A percentile compares a stretch with the other conserved stretches of the same genome.
Evolutionary conservation across 64 coral and sea anemone species (phyloP).

Genomic region (Dendronephthya gigantea): DNA sequence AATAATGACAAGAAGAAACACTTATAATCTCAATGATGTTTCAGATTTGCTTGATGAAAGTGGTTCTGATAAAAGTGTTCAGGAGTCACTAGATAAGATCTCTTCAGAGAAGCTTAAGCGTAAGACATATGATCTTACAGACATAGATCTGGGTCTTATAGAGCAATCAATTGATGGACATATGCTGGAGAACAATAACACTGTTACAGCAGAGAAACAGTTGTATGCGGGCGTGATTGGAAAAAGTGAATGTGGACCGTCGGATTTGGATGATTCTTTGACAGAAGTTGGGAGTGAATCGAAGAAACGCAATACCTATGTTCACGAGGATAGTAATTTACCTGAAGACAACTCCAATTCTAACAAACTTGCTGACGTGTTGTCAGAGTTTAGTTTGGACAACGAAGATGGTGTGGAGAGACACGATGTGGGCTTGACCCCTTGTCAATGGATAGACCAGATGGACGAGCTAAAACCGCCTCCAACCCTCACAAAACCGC

Average conservation of each 20-base stretch:
- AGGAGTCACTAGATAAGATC: neutral
- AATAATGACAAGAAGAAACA: neutral
- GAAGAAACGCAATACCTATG: neutral
- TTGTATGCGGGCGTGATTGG: neutral
- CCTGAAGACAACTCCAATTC: no score
- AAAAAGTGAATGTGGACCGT: no score
- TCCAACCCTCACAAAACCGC: neutral
- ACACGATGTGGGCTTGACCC: neutral
- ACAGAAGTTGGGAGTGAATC: neutral
- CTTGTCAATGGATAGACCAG: neutral
- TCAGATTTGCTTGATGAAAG: neutral
- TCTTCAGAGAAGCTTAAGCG: neutral
- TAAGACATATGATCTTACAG: neutral
- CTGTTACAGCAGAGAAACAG: neutral
- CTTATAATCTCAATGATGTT: neutral
- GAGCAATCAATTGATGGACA: neutral
- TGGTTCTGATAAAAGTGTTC: neutral
- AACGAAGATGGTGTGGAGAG: neutral
- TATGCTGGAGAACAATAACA: neutral
- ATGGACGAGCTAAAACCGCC: neutral
- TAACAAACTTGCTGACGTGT: neutral
- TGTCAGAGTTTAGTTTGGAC: neutral
- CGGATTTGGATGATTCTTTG: no score
- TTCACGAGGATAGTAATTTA: no score
- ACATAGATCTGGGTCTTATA: neutral